phyloP scores from a whole-genome alignment of 2,113 vertebrate genomes.

The Polypterus senegalus region DNA sequence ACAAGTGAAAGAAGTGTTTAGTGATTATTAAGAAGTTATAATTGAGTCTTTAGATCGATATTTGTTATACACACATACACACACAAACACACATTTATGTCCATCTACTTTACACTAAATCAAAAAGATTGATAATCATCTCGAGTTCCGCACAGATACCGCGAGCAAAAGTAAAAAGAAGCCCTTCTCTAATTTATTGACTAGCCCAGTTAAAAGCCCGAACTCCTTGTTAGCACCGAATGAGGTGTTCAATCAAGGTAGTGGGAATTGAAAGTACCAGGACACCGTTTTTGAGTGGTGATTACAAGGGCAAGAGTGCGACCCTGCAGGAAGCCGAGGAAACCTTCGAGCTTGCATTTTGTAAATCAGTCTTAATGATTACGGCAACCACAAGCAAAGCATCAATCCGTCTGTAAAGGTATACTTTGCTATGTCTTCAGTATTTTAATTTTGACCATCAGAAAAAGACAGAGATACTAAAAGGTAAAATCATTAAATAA shows the following conservation, averaged over 20 bases:
- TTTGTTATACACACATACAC: no score
- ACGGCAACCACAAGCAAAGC: conserved; percentile 84
- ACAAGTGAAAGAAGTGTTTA: no score
- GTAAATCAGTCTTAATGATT: conserved; percentile 98
- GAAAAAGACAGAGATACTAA: no score
- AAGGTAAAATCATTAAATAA: no score
- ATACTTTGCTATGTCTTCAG: no score
- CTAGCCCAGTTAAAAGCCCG: conserved; percentile 60
- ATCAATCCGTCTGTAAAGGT: no score
- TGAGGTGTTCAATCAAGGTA: conserved; percentile 98
- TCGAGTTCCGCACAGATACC: conserved; percentile 57
- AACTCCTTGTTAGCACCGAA: conserved; percentile 95
- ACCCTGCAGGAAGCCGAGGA: conserved; percentile 92
- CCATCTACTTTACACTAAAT: not conserved
- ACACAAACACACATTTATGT: no score
- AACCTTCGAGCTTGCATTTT: conserved; percentile 97
- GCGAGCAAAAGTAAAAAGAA: conserved; percentile 59
- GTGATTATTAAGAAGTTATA: no score
- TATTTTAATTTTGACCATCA: no score
- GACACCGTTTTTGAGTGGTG: conserved; percentile 86
- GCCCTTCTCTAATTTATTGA: conserved; percentile 58
- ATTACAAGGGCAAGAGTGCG: conserved; percentile 87
- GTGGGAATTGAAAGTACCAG: conserved; percentile 75
- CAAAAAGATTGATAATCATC: conserved; percentile 36
- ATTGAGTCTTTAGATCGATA: no score